Base-by-base conservation (phyloP, 2,797 vertebrate genomes). In the Steatocranus sp. region DNA sequence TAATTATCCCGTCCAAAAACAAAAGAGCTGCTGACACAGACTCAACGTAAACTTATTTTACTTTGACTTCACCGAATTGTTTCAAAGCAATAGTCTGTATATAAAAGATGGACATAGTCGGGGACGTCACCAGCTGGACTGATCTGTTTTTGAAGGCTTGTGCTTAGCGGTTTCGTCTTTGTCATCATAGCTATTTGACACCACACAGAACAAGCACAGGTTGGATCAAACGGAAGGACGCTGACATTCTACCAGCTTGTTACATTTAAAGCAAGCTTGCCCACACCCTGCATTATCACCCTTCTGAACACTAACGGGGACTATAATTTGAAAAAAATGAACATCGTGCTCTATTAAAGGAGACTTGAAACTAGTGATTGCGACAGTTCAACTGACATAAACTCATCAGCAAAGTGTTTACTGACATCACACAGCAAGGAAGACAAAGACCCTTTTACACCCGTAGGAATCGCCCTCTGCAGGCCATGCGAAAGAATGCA, bases 41-140 rank as follows among this genome's bases (percentile, higher is more conserved):
- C 30, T 56, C 23, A 30, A 51, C 73, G 36, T 53, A 86, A 79
- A 25, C 81, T 83, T 75, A 79, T 86, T 81, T 61, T n/a, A 23
- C n/a, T 25, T 80, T 36, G 18, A 27, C 73, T 80, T 73, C 41
- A 75, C 56, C 56, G 23, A 80, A 46, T 63, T 78, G 49, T 51
- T 77, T 84, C 51, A 48, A 5, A 48, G 23, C 15, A 48, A n/a
- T 3, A 73, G 23, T 18, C 17, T 30, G 66, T 30, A 73, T 48
- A 73, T 73, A 73, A 73, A 73, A 30, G 43, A 48, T 1, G 17
- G 1, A 48, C 25, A 11, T 12, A 48, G 11, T 27, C 14, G 11
- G 43, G 11, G 25, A 73, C 3, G 1, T 73, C 0, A 30, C 23
- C 41, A 48, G 41, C 15, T 73, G 25, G 41, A 18, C 27, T n/a